Evolutionary conservation across 2,888 invertebrate species (phyloP).

Genomic region (Leucania comma): DNA sequence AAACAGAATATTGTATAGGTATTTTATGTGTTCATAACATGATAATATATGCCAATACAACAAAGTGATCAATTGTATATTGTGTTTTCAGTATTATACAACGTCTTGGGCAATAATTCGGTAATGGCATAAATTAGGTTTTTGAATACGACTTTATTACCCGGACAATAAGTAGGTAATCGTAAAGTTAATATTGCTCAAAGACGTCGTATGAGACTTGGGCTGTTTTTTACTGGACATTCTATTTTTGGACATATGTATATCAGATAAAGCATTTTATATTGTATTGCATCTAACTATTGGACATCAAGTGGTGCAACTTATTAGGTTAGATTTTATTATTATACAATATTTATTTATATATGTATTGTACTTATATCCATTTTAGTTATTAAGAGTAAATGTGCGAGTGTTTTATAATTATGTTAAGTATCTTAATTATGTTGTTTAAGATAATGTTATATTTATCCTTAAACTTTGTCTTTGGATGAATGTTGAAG

Average conservation of each 20-base stretch:
- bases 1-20: no score
- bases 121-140: no score
- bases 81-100: no score
- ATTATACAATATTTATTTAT: neutral
- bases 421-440: neutral
- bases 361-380: slow-evolving; percentile 3
- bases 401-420: slow-evolving; percentile 17
- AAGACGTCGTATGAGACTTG: no score
- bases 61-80: no score
- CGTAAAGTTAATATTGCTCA: no score
- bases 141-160: no score
- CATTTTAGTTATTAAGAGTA: slow-evolving; percentile 18
- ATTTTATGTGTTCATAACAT: no score
- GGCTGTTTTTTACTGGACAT: neutral
- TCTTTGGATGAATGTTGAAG: slow-evolving; percentile 5
- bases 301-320: slow-evolving; percentile 13
- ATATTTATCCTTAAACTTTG: slow-evolving; percentile 4
- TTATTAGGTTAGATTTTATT: neutral
- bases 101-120: no score
- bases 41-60: no score
- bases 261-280: neutral
- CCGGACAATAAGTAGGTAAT: no score
- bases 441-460: slow-evolving; percentile 1
- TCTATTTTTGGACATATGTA: neutral
- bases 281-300: neutral